phyloP scores from a whole-genome alignment of 1,140 invertebrate species.

The Glossosoma conforme region DNA sequence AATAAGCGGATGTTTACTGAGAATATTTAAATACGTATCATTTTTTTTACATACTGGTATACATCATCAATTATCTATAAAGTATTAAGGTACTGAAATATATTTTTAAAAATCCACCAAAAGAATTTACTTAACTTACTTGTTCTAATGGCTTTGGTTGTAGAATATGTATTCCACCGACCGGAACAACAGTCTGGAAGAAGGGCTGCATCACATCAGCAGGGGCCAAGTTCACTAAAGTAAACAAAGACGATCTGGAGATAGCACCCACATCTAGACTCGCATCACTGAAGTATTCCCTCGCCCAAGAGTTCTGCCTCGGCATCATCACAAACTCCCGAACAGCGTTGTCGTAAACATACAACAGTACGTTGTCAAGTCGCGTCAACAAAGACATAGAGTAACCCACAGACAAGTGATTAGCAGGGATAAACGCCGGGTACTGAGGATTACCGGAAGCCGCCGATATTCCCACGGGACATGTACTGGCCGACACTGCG shows the following conservation, averaged over 20 bases:
- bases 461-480: slow-evolving; percentile 24
- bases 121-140: slow-evolving; percentile 12
- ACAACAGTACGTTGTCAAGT: slow-evolving; percentile 34
- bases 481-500: slow-evolving; percentile 21
- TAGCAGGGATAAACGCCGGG: slow-evolving; percentile 19
- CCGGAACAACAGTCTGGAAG: slow-evolving; percentile 48
- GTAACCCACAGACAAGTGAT: slow-evolving; percentile 18
- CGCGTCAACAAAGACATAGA: slow-evolving; percentile 34
- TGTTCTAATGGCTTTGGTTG: slow-evolving; percentile 30
- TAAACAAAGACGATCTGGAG: slow-evolving; percentile 19
- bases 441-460: slow-evolving; percentile 26
- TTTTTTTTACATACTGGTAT: too few species aligned
- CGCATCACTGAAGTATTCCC: slow-evolving; percentile 15
- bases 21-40: too few species aligned
- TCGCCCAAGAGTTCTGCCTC: slow-evolving; percentile 17
- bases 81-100: neutral
- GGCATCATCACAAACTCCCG: slow-evolving; percentile 20
- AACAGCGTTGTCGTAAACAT: slow-evolving; percentile 23
- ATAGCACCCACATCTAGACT: slow-evolving; percentile 19
- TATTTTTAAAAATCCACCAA: neutral
- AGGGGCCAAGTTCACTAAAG: slow-evolving; percentile 24
- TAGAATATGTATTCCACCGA: slow-evolving; percentile 51
- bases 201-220: slow-evolving; percentile 26
- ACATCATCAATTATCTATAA: neutral
- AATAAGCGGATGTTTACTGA: too few species aligned